phyloP scores from a whole-genome alignment of 92 coral and sea anemone species.

The Umimayanthus kanabou region DNA sequence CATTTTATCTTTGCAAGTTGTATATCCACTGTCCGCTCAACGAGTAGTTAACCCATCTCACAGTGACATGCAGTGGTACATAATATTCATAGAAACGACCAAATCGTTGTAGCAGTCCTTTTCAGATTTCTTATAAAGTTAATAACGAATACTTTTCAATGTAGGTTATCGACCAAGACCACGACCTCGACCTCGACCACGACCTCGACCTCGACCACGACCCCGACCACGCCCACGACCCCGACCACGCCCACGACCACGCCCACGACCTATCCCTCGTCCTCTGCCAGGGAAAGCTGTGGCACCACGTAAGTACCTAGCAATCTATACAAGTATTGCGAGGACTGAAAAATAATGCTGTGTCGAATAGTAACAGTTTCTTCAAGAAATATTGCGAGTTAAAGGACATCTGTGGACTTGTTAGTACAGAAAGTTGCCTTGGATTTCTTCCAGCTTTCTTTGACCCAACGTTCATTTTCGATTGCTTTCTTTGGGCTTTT shows the following conservation, averaged over 20 bases:
- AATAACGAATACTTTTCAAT: background rate
- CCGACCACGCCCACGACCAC: background rate
- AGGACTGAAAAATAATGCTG: too few species aligned
- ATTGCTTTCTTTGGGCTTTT: too few species aligned
- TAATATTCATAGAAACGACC: too few species aligned
- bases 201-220: too few species aligned
- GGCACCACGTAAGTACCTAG: slow-evolving; percentile 27
- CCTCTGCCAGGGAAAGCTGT: background rate
- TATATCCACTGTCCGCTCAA: too few species aligned
- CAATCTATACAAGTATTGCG: background rate
- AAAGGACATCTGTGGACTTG: background rate
- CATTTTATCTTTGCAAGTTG: too few species aligned
- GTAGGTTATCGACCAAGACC: background rate
- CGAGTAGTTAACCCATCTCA: too few species aligned
- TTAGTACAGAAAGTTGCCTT: background rate
- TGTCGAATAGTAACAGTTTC: too few species aligned
- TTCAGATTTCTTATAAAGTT: background rate
- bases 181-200: background rate
- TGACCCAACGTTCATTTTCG: too few species aligned
- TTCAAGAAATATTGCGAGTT: background rate
- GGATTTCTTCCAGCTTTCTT: background rate
- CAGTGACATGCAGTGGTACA: too few species aligned
- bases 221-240: background rate
- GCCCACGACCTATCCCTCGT: background rate
- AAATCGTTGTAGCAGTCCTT: too few species aligned